Percentiles rank a stretch among this genome's conserved stretches.
These are phyloP conservation scores for Naso thynnoides DNA, from an alignment of 2,797 vertebrate genomes.

Conservation along the genomic window DNA sequence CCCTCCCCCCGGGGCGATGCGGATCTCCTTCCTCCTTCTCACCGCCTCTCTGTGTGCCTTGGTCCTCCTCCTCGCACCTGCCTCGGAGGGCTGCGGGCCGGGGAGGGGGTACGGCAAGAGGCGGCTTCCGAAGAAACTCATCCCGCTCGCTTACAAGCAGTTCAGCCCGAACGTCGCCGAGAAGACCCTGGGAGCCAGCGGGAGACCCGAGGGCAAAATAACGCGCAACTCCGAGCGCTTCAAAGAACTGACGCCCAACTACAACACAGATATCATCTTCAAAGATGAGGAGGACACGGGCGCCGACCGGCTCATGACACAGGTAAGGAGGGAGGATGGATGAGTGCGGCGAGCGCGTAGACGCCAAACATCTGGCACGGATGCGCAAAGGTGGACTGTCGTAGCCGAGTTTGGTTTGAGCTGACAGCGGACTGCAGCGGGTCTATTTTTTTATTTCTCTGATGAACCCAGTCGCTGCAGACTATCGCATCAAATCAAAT, in stretches of 20 bases:
- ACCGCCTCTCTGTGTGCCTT: constrained; percentile 87
- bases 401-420: background rate
- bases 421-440: constrained; percentile 12
- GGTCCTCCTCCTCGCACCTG: constrained; percentile 89
- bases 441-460: background rate
- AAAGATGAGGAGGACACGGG: constrained; percentile 99
- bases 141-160: constrained; percentile 95
- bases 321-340: constrained; percentile 83
- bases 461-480: constrained; percentile 17
- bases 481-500: constrained; percentile 43
- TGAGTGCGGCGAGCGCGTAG: background rate
- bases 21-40: constrained; percentile 87
- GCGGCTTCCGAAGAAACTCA: constrained; percentile 92
- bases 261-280: constrained; percentile 98
- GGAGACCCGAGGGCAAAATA: constrained; percentile 95
- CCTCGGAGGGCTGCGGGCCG: constrained; percentile 93
- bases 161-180: constrained; percentile 97
- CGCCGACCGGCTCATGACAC: constrained; percentile 94
- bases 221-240: constrained; percentile 95
- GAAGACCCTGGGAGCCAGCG: constrained; percentile 97
- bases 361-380: background rate
- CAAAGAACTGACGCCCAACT: constrained; percentile 96
- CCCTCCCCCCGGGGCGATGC: constrained; percentile 85
- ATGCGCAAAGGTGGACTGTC: constrained; percentile 6
- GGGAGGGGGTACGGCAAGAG: constrained; percentile 97